These are phyloP conservation scores for Platyura marginata DNA, from an alignment of 1,140 invertebrate genomes.

Conservation along the genomic window DNA sequence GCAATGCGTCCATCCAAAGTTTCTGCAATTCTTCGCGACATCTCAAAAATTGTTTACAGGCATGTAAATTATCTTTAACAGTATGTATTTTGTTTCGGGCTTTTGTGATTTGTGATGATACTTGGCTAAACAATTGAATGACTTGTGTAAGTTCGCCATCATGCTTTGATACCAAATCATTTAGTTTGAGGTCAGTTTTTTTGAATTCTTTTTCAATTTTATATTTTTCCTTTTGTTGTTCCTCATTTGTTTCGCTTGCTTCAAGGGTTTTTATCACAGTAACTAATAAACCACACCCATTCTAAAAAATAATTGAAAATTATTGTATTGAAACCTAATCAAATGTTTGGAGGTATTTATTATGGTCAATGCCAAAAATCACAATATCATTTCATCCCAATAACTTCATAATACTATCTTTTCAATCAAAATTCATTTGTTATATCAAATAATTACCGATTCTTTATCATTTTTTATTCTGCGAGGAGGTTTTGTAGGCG, in stretches of 20 bases:
- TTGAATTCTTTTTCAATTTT: slow-evolving; percentile 88
- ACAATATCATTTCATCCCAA: neutral
- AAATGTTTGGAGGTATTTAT: neutral
- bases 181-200: slow-evolving; percentile 71
- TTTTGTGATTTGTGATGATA: slow-evolving; percentile 18
- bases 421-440: neutral
- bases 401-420: neutral
- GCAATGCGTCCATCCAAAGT: slow-evolving; percentile 80
- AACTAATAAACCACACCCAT: slow-evolving; percentile 46
- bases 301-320: slow-evolving; percentile 2
- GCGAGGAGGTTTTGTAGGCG: slow-evolving; percentile 60
- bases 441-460: slow-evolving; percentile 36
- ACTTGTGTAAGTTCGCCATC: slow-evolving; percentile 77
- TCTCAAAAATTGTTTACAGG: slow-evolving; percentile 76
- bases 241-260: slow-evolving; percentile 84
- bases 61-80: slow-evolving; percentile 76
- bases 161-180: slow-evolving; percentile 74
- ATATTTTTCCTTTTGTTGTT: slow-evolving; percentile 82
- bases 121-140: slow-evolving; percentile 21
- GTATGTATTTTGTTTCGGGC: slow-evolving; percentile 66
- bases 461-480: slow-evolving; percentile 66
- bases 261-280: slow-evolving; percentile 81
- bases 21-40: slow-evolving; percentile 87
- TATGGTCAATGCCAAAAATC: neutral
- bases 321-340: neutral